phyloP scores from a whole-genome alignment of 2,797 vertebrate species.

The Aphelocoma californica region DNA sequence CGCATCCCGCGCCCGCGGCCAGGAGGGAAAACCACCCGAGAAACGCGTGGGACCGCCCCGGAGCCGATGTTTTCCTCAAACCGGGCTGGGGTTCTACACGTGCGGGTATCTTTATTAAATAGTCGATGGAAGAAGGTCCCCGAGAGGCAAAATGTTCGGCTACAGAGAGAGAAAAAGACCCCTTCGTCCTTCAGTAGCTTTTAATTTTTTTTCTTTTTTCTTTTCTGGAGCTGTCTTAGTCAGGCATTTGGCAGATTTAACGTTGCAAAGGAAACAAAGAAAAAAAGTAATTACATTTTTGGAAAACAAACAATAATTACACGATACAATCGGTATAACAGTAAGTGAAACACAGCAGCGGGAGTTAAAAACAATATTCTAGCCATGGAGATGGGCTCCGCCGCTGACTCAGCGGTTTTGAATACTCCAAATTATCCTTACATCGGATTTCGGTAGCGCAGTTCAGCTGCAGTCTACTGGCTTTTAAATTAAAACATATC shows the following conservation, averaged over 20 bases:
- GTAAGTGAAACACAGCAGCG: conserved; percentile 52
- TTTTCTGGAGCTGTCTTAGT: background rate
- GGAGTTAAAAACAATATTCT: conserved; percentile 43
- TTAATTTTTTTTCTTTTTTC: background rate
- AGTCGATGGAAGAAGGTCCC: background rate
- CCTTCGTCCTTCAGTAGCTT: background rate
- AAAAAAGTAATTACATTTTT: conserved; percentile 74
- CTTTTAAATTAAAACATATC: conserved; percentile 41
- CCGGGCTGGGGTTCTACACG: background rate
- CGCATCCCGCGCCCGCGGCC: background rate
- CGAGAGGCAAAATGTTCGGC: background rate
- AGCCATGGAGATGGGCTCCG: background rate
- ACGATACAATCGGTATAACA: conserved; percentile 61
- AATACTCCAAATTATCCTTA: background rate
- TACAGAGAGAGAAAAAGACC: background rate
- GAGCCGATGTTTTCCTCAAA: background rate
- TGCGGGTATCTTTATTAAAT: background rate
- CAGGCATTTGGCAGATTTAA: conserved; percentile 49
- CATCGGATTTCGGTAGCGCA: conserved; percentile 26
- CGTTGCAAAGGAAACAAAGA: conserved; percentile 46
- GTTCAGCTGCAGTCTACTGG: background rate
- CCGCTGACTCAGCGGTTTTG: conserved; percentile 69
- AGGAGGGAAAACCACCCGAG: background rate
- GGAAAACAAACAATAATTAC: conserved; percentile 77
- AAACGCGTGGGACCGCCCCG: background rate